A percentile compares a stretch with the other conserved stretches of the same genome.
Conservation (phyloP, 2,113 vertebrate species). For the Oreochromis niloticus region DNA sequence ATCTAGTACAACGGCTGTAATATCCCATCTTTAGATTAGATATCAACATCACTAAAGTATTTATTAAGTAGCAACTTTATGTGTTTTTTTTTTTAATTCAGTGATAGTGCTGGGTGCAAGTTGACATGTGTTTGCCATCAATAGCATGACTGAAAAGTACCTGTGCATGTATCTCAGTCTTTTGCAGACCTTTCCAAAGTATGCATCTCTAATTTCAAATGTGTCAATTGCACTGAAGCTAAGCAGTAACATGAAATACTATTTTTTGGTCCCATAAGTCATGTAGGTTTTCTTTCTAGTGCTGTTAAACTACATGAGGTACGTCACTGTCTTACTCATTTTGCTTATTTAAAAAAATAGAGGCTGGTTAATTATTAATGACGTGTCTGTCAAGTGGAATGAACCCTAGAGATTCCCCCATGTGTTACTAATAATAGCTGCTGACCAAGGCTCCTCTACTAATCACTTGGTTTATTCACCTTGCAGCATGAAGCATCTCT, state of each 20-base stretch:
- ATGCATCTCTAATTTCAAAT: background rate
- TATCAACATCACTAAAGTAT: background rate
- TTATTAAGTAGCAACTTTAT: background rate
- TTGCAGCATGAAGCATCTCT: conserved; percentile 15
- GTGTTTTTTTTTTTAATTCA: rapidly evolving
- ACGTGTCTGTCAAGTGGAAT: conserved; percentile 1
- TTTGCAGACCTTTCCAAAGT: background rate
- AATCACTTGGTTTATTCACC: conserved; percentile 48
- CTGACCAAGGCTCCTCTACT: conserved; percentile 19
- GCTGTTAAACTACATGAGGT: background rate
- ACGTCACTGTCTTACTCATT: background rate
- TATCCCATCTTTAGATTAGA: background rate
- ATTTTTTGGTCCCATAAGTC: background rate
- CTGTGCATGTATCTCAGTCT: background rate
- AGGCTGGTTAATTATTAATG: conserved; percentile 9
- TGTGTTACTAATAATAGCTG: background rate
- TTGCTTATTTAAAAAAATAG: background rate
- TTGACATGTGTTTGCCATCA: background rate
- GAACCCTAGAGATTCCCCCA: background rate
- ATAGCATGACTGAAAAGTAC: background rate
- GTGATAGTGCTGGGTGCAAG: background rate
- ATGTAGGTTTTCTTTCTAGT: background rate
- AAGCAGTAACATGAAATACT: background rate
- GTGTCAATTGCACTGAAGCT: background rate
- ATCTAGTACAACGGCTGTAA: background rate